Evolutionary conservation across 2,113 vertebrate species (phyloP).

Genomic region (Dromaius novaehollandiae): DNA sequence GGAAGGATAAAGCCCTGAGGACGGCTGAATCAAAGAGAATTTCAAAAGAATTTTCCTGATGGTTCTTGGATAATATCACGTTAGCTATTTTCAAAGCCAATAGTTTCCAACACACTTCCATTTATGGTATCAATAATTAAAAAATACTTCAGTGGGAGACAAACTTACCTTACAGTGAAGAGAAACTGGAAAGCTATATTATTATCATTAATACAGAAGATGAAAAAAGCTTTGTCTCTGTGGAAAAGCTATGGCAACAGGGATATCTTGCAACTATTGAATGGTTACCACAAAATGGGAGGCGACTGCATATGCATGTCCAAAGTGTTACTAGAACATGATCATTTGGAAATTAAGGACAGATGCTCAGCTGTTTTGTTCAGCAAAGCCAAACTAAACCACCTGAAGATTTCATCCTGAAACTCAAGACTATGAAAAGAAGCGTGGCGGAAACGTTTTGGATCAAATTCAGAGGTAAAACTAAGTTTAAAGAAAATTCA

Average conservation of each 20-base stretch:
- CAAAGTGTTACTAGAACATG: background rate
- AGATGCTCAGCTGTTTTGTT: background rate
- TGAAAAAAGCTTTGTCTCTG: conserved; percentile 61
- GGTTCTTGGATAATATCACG: conserved; percentile 64
- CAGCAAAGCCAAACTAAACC: background rate
- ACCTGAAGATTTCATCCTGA: background rate
- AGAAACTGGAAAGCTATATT: conserved; percentile 48
- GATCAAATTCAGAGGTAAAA: conserved; percentile 17
- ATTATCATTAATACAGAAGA: conserved; percentile 52
- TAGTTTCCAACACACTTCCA: conserved; percentile 64
- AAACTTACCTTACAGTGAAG: conserved; percentile 51
- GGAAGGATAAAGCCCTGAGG: conserved; percentile 63
- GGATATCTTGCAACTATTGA: conserved; percentile 32
- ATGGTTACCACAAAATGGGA: conserved; percentile 10
- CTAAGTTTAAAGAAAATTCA: conserved; percentile 14
- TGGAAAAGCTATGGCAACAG: conserved; percentile 62
- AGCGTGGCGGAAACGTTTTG: background rate
- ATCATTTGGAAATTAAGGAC: background rate
- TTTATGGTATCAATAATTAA: conserved; percentile 72
- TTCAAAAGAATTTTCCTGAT: conserved; percentile 70
- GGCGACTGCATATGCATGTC: background rate
- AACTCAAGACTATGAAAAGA: background rate
- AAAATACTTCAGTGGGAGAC: conserved; percentile 54
- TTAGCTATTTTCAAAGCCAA: conserved; percentile 72
- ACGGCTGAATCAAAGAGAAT: conserved; percentile 67